A percentile compares a stretch with the other conserved stretches of the same genome.
Evolutionary conservation across 1,140 invertebrate species (phyloP).

Genomic region (Drosophila albomicans): DNA sequence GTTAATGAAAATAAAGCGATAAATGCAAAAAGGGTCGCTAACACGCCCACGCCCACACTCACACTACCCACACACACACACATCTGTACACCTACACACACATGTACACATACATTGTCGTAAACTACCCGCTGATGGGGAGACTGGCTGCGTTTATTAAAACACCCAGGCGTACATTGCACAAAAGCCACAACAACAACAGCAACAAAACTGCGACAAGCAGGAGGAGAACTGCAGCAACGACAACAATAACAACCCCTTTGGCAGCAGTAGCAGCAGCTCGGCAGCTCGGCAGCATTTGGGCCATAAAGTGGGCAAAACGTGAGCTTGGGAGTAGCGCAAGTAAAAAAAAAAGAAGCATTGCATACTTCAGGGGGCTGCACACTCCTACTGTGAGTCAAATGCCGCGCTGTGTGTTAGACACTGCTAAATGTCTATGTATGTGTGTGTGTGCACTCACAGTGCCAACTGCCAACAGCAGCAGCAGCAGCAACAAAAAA

Average conservation of each 20-base stretch:
- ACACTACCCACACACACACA: slow-evolving; percentile 10
- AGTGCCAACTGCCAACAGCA: slow-evolving; percentile 41
- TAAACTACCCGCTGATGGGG: slow-evolving; percentile 24
- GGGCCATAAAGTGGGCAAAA: slow-evolving; percentile 76
- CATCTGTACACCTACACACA: slow-evolving; percentile 8
- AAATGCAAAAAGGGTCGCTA: slow-evolving; percentile 30
- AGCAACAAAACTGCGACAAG: slow-evolving; percentile 30
- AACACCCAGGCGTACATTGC: slow-evolving; percentile 65
- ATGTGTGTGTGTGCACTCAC: slow-evolving; percentile 18
- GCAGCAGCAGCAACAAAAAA: slow-evolving; percentile 6
- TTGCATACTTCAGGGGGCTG: slow-evolving; percentile 71
- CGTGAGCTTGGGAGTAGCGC: slow-evolving; percentile 55
- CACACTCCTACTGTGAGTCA: slow-evolving; percentile 54
- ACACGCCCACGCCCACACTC: slow-evolving; percentile 28
- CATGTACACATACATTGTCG: neutral
- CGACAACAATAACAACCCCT: slow-evolving; percentile 42
- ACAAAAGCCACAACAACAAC: slow-evolving; percentile 62
- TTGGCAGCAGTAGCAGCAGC: slow-evolving; percentile 30
- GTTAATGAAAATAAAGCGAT: slow-evolving; percentile 73
- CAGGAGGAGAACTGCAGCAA: slow-evolving; percentile 14
- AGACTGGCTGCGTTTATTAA: slow-evolving; percentile 64
- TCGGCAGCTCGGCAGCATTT: slow-evolving; percentile 45
- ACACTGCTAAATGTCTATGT: slow-evolving; percentile 31
- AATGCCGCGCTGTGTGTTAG: slow-evolving; percentile 50
- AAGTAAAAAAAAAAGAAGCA: slow-evolving; percentile 64